Percentiles rank a stretch among this genome's conserved stretches.
Conservation (phyloP, 2,797 vertebrate species). For the Lates japonicus region DNA sequence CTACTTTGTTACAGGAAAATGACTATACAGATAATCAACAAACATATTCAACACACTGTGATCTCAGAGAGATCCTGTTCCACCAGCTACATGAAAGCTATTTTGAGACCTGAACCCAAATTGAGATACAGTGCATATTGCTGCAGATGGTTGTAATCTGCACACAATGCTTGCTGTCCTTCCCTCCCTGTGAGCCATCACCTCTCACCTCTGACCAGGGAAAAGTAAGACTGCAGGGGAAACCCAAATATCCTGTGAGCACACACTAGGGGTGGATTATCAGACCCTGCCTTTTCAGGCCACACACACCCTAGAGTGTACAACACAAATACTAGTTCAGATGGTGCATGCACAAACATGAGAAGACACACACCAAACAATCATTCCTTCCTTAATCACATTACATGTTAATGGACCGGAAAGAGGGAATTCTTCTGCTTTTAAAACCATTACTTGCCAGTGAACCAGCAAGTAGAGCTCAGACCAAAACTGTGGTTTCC, state of each 20-base stretch:
- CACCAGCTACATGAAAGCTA: constrained; percentile 31
- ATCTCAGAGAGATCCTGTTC: constrained; percentile 52
- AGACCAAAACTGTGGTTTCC: constrained; percentile 30
- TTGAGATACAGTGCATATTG: constrained; percentile 49
- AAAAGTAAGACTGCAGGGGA: constrained; percentile 74
- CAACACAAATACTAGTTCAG: constrained; percentile 60
- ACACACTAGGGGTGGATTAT: constrained; percentile 65
- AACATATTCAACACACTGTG: constrained; percentile 13
- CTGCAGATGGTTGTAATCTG: constrained; percentile 87
- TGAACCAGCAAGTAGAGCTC: constrained; percentile 32
- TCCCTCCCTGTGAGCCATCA: constrained; percentile 78
- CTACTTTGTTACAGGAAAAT: constrained; percentile 1
- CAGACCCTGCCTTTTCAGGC: constrained; percentile 60
- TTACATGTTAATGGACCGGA: constrained; percentile 46
- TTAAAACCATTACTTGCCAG: constrained; percentile 60
- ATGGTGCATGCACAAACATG: constrained; percentile 41
- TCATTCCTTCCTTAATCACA: constrained; percentile 40
- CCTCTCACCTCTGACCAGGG: constrained; percentile 83
- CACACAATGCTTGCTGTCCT: constrained; percentile 80
- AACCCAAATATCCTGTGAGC: constrained; percentile 85
- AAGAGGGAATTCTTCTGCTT: constrained; percentile 46
- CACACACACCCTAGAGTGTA: constrained; percentile 64
- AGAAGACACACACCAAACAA: constrained; percentile 34
- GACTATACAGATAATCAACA: constrained; percentile 1
- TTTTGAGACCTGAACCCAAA: constrained; percentile 46